These are phyloP conservation scores for Ophion costatus DNA, from an alignment of 2,888 invertebrate genomes.

Conservation along the genomic window DNA sequence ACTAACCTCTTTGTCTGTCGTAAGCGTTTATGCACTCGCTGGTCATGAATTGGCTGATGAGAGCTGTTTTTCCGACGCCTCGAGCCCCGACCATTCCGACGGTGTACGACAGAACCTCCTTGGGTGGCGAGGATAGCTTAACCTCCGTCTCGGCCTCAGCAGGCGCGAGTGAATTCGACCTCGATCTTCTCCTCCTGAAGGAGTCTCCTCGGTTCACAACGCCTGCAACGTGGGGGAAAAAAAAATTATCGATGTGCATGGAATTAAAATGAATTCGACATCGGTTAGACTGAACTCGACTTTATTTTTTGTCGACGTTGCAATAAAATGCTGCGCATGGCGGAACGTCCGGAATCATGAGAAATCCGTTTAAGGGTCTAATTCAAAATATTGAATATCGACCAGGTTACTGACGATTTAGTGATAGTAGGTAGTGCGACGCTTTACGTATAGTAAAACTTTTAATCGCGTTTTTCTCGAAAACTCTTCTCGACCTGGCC, in stretches of 20 bases:
- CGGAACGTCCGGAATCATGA: too few relatives aligned
- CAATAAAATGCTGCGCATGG: too few relatives aligned
- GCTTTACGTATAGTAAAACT: too few relatives aligned
- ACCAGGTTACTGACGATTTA: too few relatives aligned
- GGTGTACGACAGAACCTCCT: slow-evolving; percentile 85
- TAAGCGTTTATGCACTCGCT: slow-evolving; percentile 97
- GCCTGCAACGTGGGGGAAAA: slow-evolving; percentile 85
- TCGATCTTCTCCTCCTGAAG: slow-evolving; percentile 92
- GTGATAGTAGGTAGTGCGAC: too few relatives aligned
- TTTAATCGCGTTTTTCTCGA: too few relatives aligned
- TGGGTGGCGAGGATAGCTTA: slow-evolving; percentile 78
- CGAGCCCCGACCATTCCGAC: slow-evolving; percentile 86
- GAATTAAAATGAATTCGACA: not conserved
- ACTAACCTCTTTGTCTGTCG: slow-evolving; percentile 92
- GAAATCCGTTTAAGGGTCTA: too few relatives aligned
- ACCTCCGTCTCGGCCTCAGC: slow-evolving; percentile 73
- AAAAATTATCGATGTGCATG: not conserved
- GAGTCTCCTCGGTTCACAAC: slow-evolving; percentile 97
- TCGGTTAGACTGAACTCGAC: not conserved
- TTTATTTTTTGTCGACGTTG: too few relatives aligned
- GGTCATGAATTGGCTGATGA: slow-evolving; percentile 91
- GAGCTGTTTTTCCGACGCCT: slow-evolving; percentile 86
- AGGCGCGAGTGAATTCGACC: slow-evolving; percentile 93
- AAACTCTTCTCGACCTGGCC: too few relatives aligned
- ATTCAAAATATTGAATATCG: too few relatives aligned